Evolutionary conservation across 1,140 invertebrate genomes (phyloP).

Genomic region (Olivierus martensii): DNA sequence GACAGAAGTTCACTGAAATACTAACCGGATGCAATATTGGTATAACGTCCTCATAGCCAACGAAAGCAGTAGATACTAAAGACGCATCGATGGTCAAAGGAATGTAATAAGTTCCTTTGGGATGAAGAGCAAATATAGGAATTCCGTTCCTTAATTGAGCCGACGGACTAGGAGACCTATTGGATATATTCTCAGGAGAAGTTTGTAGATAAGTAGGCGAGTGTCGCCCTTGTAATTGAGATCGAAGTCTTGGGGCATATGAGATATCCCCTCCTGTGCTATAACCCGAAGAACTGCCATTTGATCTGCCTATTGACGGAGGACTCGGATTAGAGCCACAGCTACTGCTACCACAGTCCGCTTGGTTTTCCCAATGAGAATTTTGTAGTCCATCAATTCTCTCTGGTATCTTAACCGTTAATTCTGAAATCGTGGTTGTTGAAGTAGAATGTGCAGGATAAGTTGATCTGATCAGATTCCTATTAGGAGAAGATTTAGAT

Average conservation of each 20-base stretch:
- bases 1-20: slow-evolving; percentile 67
- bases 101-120: slow-evolving; percentile 76
- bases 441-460: not conserved
- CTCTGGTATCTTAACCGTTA: slow-evolving; percentile 10
- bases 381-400: not conserved
- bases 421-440: slow-evolving; percentile 1
- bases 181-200: slow-evolving; percentile 18
- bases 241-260: not conserved
- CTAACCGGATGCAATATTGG: slow-evolving; percentile 74
- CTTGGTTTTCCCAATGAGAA: slow-evolving; percentile 9
- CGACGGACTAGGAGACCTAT: slow-evolving; percentile 17
- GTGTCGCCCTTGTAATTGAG: not conserved
- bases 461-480: too few relatives aligned
- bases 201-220: slow-evolving; percentile 27
- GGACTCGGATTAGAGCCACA: slow-evolving; percentile 17
- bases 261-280: slow-evolving; percentile 16
- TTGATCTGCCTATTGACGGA: slow-evolving; percentile 3
- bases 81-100: slow-evolving; percentile 73
- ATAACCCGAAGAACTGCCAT: slow-evolving; percentile 17
- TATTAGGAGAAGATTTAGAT: not conserved
- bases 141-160: slow-evolving; percentile 31
- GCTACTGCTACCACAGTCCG: slow-evolving; percentile 13
- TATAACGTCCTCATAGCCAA: slow-evolving; percentile 30
- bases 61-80: slow-evolving; percentile 51
- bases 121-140: slow-evolving; percentile 67